phyloP scores from a whole-genome alignment of 2,888 invertebrate genomes.

The Caenorhabditis japonica region DNA sequence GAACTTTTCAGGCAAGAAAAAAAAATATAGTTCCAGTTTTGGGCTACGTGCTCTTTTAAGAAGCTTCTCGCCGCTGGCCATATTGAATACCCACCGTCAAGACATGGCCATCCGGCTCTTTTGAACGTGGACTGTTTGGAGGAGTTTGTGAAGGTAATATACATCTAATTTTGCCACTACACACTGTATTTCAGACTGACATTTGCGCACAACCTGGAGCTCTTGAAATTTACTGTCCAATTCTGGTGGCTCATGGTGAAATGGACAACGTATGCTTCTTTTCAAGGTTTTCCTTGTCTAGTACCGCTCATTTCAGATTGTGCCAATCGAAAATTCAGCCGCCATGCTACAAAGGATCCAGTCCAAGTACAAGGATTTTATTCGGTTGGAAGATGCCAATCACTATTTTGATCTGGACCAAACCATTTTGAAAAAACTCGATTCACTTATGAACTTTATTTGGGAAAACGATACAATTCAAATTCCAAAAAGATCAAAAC shows the following conservation, averaged over 20 bases:
- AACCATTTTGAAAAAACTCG: constrained; percentile 17
- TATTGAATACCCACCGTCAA: constrained; percentile 57
- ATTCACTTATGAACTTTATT: constrained; percentile 21
- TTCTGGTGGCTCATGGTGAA: constrained; percentile 54
- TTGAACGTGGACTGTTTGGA: constrained; percentile 47
- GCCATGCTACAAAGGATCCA: constrained; percentile 35
- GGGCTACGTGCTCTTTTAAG: too few relatives aligned
- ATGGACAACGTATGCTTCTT: constrained; percentile 32
- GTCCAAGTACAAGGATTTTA: constrained; percentile 36
- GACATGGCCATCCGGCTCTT: constrained; percentile 55
- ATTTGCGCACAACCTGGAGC: constrained; percentile 16
- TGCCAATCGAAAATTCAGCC: constrained; percentile 53
- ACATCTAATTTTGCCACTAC: too few relatives aligned
- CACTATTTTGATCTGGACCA: constrained; percentile 56
- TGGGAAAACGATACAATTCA: constrained; percentile 16
- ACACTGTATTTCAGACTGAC: constrained; percentile 57
- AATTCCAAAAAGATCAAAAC: not conserved
- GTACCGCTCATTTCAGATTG: constrained; percentile 47
- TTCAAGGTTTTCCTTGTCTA: not conserved
- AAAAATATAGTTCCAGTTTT: not conserved
- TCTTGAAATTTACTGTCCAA: constrained; percentile 56
- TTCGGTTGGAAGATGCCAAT: constrained; percentile 36
- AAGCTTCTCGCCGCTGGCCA: constrained; percentile 15
- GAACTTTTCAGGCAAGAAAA: constrained; percentile 21
- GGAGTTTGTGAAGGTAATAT: constrained; percentile 48